A percentile compares a stretch with the other conserved stretches of the same genome.
Conservation (phyloP, 2,113 vertebrate genomes). For the Gymnogyps californianus region DNA sequence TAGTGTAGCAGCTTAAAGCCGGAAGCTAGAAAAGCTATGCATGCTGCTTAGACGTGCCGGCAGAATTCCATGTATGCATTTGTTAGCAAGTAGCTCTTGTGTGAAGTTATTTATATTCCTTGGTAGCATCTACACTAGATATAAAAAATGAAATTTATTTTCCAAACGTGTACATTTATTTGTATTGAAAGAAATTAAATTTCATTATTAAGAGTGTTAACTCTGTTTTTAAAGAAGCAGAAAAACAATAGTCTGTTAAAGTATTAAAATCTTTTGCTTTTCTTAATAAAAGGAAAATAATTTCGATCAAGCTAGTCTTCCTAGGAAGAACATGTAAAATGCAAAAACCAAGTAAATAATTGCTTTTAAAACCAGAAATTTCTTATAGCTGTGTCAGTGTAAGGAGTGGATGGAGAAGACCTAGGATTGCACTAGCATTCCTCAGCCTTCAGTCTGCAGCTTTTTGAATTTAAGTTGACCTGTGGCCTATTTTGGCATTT, state of each 20-base stretch:
- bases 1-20: not conserved
- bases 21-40: not conserved
- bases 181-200: not conserved
- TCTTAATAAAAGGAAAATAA: not conserved
- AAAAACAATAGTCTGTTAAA: not conserved
- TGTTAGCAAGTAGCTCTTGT: conserved; percentile 23
- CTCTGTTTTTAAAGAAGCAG: not conserved
- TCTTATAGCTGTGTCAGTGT: not conserved
- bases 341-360: not conserved
- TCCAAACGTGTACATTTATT: not conserved
- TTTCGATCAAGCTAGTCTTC: not conserved
- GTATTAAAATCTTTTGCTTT: not conserved
- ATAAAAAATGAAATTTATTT: not conserved
- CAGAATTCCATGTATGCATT: not conserved
- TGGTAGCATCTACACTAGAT: not conserved
- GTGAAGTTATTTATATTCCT: conserved; percentile 4
- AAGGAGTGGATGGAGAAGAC: not conserved
- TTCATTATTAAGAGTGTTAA: not conserved
- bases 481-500: not conserved
- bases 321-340: not conserved
- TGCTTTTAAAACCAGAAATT: not conserved
- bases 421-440: not conserved
- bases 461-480: not conserved
- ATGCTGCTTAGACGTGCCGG: not conserved
- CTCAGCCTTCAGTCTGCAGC: not conserved